Evolutionary conservation across 2,888 invertebrate genomes (phyloP).

Genomic region (Xylota segnis): DNA sequence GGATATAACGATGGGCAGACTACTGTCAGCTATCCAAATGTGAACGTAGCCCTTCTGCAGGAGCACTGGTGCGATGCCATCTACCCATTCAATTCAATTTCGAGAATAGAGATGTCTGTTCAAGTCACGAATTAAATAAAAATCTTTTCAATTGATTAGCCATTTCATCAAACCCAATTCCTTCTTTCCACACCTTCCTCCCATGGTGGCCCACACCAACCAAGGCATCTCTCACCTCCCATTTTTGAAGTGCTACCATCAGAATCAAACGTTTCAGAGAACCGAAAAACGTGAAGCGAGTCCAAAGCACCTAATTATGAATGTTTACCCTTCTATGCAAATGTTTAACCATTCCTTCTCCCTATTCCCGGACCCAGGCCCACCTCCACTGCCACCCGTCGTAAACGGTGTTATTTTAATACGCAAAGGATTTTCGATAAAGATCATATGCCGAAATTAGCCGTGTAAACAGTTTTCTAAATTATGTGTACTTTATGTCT

Average conservation of each 20-base stretch:
- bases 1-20: too few relatives aligned
- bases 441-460: conserved; percentile 25
- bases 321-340: conserved; percentile 1
- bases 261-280: neutral
- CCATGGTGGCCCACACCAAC: too few relatives aligned
- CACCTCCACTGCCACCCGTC: neutral
- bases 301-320: neutral
- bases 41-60: too few relatives aligned
- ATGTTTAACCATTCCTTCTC: neutral
- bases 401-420: neutral
- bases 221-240: neutral
- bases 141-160: too few relatives aligned
- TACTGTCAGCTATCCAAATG: too few relatives aligned
- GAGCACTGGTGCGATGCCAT: too few relatives aligned
- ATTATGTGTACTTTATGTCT: conserved; percentile 5
- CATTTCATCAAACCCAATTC: too few relatives aligned
- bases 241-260: too few relatives aligned
- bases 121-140: too few relatives aligned
- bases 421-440: conserved; percentile 5
- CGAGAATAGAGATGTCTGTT: too few relatives aligned
- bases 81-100: too few relatives aligned
- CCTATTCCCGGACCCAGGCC: neutral
- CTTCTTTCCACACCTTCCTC: too few relatives aligned
- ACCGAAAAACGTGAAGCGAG: neutral
- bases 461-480: neutral